Conservation (phyloP, 2,113 vertebrate genomes). For the Chloroceryle aenea region DNA sequence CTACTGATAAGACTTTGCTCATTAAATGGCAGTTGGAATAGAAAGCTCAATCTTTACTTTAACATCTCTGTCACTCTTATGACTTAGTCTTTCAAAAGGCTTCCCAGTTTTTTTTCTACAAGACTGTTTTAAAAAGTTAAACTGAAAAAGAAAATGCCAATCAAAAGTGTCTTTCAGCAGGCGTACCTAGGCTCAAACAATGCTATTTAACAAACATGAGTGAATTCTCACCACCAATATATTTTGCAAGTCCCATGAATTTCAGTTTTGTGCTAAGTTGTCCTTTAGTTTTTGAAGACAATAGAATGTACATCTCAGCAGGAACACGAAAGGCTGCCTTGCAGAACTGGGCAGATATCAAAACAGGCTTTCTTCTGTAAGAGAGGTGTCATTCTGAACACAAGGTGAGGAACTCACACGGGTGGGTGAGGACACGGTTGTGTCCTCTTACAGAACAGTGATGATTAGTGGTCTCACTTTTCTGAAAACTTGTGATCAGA, state of each 20-base stretch:
- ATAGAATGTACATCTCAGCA: not conserved
- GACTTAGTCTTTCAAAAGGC: not conserved
- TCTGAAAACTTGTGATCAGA: not conserved
- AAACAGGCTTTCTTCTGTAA: not conserved
- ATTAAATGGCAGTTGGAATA: not conserved
- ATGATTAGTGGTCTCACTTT: not conserved
- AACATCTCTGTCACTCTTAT: not conserved
- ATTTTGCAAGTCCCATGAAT: not conserved
- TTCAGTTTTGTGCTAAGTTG: not conserved
- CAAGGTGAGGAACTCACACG: too few relatives aligned
- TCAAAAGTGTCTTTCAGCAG: not conserved
- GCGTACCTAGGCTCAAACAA: not conserved
- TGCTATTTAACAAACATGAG: not conserved
- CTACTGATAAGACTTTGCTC: not conserved
- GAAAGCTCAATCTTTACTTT: not conserved
- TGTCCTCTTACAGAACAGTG: not conserved
- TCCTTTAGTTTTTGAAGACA: not conserved
- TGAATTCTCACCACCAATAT: not conserved
- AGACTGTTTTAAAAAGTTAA: not conserved
- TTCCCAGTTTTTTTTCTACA: not conserved
- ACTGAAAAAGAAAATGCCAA: not conserved
- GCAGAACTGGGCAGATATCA: not conserved
- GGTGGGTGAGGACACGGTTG: too few relatives aligned
- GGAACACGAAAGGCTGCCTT: not conserved
- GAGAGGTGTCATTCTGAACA: not conserved